phyloP scores from a whole-genome alignment of 92 coral and sea anemone genomes.

The Heliopora coerulea region DNA sequence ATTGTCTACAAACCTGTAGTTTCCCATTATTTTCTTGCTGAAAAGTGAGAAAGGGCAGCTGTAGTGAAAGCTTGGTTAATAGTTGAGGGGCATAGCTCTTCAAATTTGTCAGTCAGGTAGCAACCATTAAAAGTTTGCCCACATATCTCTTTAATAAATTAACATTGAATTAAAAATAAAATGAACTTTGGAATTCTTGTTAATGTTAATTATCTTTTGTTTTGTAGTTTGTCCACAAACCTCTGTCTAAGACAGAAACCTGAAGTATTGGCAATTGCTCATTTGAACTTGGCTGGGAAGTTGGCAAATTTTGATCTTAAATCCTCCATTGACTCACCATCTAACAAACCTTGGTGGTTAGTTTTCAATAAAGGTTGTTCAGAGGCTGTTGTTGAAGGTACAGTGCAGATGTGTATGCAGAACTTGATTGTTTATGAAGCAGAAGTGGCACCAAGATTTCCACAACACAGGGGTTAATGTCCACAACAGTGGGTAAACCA shows the following conservation, averaged over 20 bases:
- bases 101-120: no score
- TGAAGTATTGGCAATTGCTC: constrained; percentile 89
- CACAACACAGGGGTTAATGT: no score
- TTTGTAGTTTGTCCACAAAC: constrained; percentile 77
- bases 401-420: neutral
- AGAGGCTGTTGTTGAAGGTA: constrained; percentile 88
- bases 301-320: constrained; percentile 88
- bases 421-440: no score
- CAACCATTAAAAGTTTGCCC: no score
- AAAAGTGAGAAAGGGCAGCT: no score
- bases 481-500: no score
- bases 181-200: neutral
- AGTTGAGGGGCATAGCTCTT: no score
- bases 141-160: no score
- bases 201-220: neutral
- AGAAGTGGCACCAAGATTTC: no score
- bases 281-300: constrained; percentile 93
- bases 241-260: constrained; percentile 82
- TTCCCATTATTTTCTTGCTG: no score
- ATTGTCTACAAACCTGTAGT: no score
- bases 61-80: no score
- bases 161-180: neutral
- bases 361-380: constrained; percentile 71
- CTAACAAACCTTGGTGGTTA: constrained; percentile 88
- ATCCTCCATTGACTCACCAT: constrained; percentile 74